Percentiles rank a stretch among this genome's conserved stretches.
These are phyloP conservation scores for Sparus aurata DNA, from an alignment of 2,797 vertebrate species.

Conservation along the genomic window DNA sequence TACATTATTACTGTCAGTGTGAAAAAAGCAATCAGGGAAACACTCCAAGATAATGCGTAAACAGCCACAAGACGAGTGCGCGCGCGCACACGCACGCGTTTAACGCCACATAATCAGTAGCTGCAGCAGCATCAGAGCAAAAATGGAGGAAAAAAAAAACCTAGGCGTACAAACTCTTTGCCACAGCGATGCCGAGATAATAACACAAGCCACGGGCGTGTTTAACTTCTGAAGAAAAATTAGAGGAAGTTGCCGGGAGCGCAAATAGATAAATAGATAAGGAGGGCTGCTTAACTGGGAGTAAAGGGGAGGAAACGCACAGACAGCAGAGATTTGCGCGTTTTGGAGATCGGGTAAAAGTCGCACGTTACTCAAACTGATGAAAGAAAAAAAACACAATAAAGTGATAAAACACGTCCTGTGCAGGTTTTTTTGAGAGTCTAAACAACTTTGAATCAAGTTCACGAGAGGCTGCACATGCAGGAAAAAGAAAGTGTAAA, in stretches of 20 bases:
- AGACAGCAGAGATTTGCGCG: slow-evolving; percentile 59
- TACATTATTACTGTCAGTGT: slow-evolving; percentile 34
- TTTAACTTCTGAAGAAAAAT: slow-evolving; percentile 84
- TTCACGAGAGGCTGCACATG: neutral
- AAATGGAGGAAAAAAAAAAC: neutral
- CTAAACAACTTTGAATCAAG: slow-evolving; percentile 52
- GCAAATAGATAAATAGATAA: slow-evolving; percentile 81
- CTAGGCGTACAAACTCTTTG: slow-evolving; percentile 61
- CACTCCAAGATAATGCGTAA: slow-evolving; percentile 38
- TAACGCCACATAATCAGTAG: slow-evolving; percentile 33
- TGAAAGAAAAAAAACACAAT: neutral
- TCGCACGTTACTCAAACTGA: slow-evolving; percentile 21
- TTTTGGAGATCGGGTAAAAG: slow-evolving; percentile 50
- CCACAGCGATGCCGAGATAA: slow-evolving; percentile 77
- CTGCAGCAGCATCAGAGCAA: slow-evolving; percentile 44
- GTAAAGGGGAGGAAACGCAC: slow-evolving; percentile 56
- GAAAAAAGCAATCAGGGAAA: slow-evolving; percentile 39
- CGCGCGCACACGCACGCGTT: slow-evolving; percentile 24
- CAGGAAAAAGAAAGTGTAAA: too few relatives aligned
- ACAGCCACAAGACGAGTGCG: slow-evolving; percentile 25
- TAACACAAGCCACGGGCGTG: slow-evolving; percentile 76
- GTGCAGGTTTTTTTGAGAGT: neutral
- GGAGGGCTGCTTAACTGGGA: slow-evolving; percentile 54
- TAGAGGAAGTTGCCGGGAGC: slow-evolving; percentile 81
- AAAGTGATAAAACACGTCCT: neutral